A percentile compares a stretch with the other conserved stretches of the same genome.
phyloP scores from a whole-genome alignment of 2,888 invertebrate species.

The Clivina fossor region DNA sequence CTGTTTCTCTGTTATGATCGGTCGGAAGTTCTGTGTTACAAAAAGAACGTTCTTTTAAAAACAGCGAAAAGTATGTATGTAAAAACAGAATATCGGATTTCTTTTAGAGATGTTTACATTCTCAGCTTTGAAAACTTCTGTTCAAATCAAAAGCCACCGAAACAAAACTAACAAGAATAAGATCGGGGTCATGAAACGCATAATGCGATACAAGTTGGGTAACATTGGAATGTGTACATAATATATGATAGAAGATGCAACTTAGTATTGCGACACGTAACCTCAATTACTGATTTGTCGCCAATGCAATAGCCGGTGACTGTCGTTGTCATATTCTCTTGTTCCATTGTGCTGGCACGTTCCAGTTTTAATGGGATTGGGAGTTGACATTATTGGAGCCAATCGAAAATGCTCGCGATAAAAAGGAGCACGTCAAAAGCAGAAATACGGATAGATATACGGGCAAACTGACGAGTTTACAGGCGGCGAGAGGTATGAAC shows the following conservation, averaged over 20 bases:
- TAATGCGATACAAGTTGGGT: not conserved
- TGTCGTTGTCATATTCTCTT: slow-evolving; percentile 18
- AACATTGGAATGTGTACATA: not conserved
- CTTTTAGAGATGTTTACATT: slow-evolving; percentile 8
- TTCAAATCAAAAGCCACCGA: slow-evolving; percentile 14
- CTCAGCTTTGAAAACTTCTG: slow-evolving; percentile 10
- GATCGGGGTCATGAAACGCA: not conserved
- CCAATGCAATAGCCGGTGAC: slow-evolving; percentile 11
- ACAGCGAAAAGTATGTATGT: not conserved
- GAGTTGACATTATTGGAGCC: slow-evolving; percentile 25
- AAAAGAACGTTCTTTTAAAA: slow-evolving; percentile 1
- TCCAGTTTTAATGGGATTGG: slow-evolving; percentile 25
- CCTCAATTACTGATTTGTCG: slow-evolving; percentile 3
- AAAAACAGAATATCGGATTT: slow-evolving; percentile 11
- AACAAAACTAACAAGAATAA: slow-evolving; percentile 13
- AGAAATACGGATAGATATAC: not conserved
- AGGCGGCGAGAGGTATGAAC: too few relatives aligned
- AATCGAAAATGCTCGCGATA: slow-evolving; percentile 17
- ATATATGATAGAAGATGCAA: not conserved
- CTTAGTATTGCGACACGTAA: slow-evolving; percentile 3
- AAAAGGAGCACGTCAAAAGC: slow-evolving; percentile 9
- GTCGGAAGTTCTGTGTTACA: too few relatives aligned
- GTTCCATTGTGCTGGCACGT: slow-evolving; percentile 18
- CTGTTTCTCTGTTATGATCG: too few relatives aligned
- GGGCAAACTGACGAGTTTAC: too few relatives aligned